phyloP scores from a whole-genome alignment of 2,113 vertebrate genomes.

The Cynopterus brachyotis region DNA sequence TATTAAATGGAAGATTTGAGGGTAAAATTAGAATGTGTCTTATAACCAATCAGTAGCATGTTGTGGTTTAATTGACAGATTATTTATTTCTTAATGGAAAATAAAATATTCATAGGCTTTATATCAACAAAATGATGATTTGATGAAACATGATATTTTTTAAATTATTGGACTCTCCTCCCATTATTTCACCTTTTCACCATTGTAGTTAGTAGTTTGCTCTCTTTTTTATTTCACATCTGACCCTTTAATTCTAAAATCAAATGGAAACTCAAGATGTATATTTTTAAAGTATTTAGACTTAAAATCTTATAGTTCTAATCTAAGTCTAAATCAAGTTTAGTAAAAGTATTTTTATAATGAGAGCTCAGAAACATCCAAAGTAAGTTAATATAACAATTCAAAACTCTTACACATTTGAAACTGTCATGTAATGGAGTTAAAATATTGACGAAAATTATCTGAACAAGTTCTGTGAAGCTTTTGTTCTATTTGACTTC shows the following conservation, averaged over 20 bases:
- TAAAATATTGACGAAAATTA: conserved; percentile 76
- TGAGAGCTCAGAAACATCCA: conserved; percentile 66
- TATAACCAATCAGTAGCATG: not conserved
- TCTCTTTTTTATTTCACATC: not conserved
- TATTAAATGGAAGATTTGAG: not conserved
- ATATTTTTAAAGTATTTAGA: not conserved
- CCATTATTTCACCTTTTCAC: not conserved
- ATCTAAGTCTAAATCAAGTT: conserved; percentile 60
- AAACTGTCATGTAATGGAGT: conserved; percentile 74
- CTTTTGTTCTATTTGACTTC: conserved; percentile 79
- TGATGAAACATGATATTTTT: not conserved
- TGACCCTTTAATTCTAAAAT: not conserved
- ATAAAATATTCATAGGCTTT: conserved; percentile 32
- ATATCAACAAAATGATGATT: not conserved
- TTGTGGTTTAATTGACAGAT: not conserved
- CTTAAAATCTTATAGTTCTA: conserved; percentile 23
- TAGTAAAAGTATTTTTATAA: conserved; percentile 64
- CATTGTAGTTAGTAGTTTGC: not conserved
- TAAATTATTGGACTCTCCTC: not conserved
- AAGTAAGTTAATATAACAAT: conserved; percentile 78
- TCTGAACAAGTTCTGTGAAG: conserved; percentile 77
- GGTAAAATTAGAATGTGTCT: not conserved
- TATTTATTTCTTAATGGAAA: not conserved
- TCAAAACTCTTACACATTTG: conserved; percentile 65
- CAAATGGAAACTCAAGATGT: not conserved